These are phyloP conservation scores for Nomada ferruginata DNA, from an alignment of 2,888 invertebrate genomes.

Conservation along the genomic window DNA sequence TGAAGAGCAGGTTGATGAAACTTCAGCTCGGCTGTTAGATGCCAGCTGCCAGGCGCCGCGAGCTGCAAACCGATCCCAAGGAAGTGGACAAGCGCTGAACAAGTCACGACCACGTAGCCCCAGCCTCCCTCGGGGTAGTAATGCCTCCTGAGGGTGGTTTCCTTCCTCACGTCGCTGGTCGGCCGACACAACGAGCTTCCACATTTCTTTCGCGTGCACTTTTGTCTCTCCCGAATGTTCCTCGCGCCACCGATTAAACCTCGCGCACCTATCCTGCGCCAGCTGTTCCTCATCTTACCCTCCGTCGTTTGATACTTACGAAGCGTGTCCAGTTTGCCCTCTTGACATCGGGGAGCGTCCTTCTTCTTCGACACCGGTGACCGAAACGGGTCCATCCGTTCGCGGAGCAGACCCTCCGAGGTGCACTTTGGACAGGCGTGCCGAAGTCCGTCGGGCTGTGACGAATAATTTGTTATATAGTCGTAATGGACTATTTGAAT, in stretches of 20 bases:
- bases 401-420: conserved; percentile 70
- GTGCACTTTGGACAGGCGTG: conserved; percentile 78
- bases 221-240: conserved; percentile 37
- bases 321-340: conserved; percentile 33
- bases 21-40: conserved; percentile 87
- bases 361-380: conserved; percentile 40
- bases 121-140: conserved; percentile 95
- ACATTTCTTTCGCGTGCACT: conserved; percentile 43
- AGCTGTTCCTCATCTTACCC: conserved; percentile 61
- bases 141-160: conserved; percentile 87
- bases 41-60: conserved; percentile 78
- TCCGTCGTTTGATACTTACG: conserved; percentile 39
- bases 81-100: conserved; percentile 90
- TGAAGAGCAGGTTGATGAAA: conserved; percentile 87
- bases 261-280: conserved; percentile 66
- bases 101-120: conserved; percentile 93
- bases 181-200: conserved; percentile 46
- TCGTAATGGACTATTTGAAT: conserved; percentile 72
- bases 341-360: conserved; percentile 23
- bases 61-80: conserved; percentile 91
- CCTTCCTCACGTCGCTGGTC: conserved; percentile 71
- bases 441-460: conserved; percentile 7
- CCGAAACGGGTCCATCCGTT: conserved; percentile 74
- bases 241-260: conserved; percentile 68
- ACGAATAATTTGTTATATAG: conserved; percentile 37